phyloP scores from a whole-genome alignment of 2,888 invertebrate species.

The Nycteola revayana region DNA sequence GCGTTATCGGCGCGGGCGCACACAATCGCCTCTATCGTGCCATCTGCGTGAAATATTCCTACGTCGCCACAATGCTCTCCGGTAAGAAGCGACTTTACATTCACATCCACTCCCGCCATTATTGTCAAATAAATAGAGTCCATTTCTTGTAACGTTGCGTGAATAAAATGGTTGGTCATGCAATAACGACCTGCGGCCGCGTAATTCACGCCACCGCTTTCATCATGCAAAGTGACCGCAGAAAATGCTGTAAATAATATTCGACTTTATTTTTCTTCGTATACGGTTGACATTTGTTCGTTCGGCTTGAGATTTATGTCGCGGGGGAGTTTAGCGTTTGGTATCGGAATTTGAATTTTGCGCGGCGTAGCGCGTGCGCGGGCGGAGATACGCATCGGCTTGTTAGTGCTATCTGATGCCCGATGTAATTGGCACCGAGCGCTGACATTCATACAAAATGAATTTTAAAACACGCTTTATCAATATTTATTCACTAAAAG shows the following conservation, averaged over 20 bases:
- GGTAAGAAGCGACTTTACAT: slow-evolving; percentile 20
- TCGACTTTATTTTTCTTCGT: slow-evolving; percentile 17
- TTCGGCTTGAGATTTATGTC: slow-evolving; percentile 46
- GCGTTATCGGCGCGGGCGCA: slow-evolving; percentile 58
- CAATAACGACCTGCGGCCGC: slow-evolving; percentile 70
- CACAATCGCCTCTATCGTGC: slow-evolving; percentile 65
- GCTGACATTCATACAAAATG: slow-evolving; percentile 39
- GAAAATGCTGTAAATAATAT: slow-evolving; percentile 18
- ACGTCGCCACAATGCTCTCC: slow-evolving; percentile 49
- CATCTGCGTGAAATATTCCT: slow-evolving; percentile 77
- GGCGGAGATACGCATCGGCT: slow-evolving; percentile 72
- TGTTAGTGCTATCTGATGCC: slow-evolving; percentile 78
- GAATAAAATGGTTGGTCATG: slow-evolving; percentile 15
- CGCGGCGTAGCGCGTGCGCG: slow-evolving; percentile 36
- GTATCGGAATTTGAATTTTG: slow-evolving; percentile 70
- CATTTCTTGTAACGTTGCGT: slow-evolving; percentile 5
- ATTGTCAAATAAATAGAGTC: slow-evolving; percentile 16
- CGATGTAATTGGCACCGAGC: slow-evolving; percentile 75
- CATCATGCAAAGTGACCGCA: slow-evolving; percentile 72
- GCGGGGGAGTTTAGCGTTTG: slow-evolving; percentile 57
- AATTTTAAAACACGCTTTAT: slow-evolving; percentile 46
- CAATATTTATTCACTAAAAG: slow-evolving; percentile 36
- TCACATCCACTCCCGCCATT: slow-evolving; percentile 6
- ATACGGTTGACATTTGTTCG: slow-evolving; percentile 22
- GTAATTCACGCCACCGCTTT: slow-evolving; percentile 77